phyloP scores from a whole-genome alignment of 2,888 invertebrate species.

The Silvanus unidentatus region DNA sequence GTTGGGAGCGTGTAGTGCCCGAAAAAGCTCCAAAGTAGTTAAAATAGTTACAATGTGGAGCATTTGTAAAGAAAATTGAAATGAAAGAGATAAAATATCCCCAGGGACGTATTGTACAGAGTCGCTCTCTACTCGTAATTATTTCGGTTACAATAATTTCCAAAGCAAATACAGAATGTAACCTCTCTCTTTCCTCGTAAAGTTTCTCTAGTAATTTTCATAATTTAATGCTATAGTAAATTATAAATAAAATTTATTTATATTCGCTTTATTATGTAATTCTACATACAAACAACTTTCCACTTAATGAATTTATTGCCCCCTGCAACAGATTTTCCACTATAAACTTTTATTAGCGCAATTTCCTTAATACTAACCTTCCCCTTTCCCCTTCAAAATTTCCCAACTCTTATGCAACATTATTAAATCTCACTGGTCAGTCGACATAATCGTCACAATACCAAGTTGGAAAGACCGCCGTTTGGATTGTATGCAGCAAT shows the following conservation, averaged over 20 bases:
- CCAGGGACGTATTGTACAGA: neutral
- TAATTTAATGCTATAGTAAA: conserved; percentile 27
- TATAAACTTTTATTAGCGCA: neutral
- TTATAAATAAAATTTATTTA: conserved; percentile 25
- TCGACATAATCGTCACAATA: too few relatives aligned
- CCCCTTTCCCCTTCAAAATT: too few relatives aligned
- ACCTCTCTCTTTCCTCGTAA: too few relatives aligned
- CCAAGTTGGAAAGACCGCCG: too few relatives aligned
- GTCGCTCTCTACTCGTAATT: conserved; percentile 21
- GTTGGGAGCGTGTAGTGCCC: too few relatives aligned
- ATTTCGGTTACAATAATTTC: conserved; percentile 29
- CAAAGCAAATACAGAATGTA: conserved; percentile 24
- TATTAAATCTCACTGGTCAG: too few relatives aligned
- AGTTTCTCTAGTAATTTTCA: conserved; percentile 26
- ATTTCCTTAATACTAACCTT: too few relatives aligned
- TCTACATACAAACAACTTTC: neutral
- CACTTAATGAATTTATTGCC: conserved; percentile 3
- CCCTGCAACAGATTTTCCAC: neutral
- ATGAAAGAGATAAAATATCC: conserved; percentile 5
- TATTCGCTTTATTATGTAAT: conserved; percentile 1
- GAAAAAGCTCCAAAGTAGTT: too few relatives aligned
- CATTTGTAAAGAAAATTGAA: conserved; percentile 5
- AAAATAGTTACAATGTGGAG: neutral
- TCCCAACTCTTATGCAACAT: too few relatives aligned
- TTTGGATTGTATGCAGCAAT: conserved; percentile 1